A percentile compares a stretch with the other conserved stretches of the same genome.
Conservation (phyloP, 1,140 invertebrate species). For the Ceratoteleas bidentatus region DNA sequence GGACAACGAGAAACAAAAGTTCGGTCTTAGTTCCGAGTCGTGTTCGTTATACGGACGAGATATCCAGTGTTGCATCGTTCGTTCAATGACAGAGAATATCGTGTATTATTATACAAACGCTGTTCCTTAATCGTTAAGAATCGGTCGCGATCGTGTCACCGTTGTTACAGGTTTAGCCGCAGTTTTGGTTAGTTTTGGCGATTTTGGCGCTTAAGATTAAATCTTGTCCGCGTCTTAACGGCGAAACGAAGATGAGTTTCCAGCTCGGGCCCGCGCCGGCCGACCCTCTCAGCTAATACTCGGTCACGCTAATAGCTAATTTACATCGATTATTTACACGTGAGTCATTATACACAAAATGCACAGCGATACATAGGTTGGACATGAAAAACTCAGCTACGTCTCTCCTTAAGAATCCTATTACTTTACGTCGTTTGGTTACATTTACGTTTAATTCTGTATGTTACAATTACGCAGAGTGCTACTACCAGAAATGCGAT, state of each 20-base stretch:
- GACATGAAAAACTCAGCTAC: conserved; percentile 66
- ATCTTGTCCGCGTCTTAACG: conserved; percentile 51
- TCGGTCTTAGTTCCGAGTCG: conserved; percentile 35
- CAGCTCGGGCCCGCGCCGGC: conserved; percentile 25
- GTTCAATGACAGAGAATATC: conserved; percentile 61
- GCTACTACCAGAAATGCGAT: conserved; percentile 39
- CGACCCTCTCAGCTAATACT: conserved; percentile 36
- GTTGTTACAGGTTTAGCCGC: conserved; percentile 65
- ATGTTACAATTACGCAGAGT: conserved; percentile 70
- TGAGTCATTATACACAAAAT: conserved; percentile 64
- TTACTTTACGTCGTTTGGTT: conserved; percentile 65
- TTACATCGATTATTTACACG: conserved; percentile 67
- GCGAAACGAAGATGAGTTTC: conserved; percentile 67
- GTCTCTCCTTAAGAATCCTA: conserved; percentile 67
- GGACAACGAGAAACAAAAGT: conserved; percentile 80
- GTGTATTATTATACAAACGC: conserved; percentile 66
- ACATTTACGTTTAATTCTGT: conserved; percentile 70
- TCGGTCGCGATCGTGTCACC: conserved; percentile 41
- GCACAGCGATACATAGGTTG: conserved; percentile 51
- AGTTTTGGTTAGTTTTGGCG: conserved; percentile 56
- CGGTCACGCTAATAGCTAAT: conserved; percentile 58
- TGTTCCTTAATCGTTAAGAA: conserved; percentile 60
- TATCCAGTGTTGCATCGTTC: conserved; percentile 37
- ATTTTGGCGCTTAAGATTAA: conserved; percentile 60
- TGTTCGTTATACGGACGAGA: conserved; percentile 62